Conservation (phyloP, 2,888 invertebrate genomes). For the Drosophila picticornis region DNA sequence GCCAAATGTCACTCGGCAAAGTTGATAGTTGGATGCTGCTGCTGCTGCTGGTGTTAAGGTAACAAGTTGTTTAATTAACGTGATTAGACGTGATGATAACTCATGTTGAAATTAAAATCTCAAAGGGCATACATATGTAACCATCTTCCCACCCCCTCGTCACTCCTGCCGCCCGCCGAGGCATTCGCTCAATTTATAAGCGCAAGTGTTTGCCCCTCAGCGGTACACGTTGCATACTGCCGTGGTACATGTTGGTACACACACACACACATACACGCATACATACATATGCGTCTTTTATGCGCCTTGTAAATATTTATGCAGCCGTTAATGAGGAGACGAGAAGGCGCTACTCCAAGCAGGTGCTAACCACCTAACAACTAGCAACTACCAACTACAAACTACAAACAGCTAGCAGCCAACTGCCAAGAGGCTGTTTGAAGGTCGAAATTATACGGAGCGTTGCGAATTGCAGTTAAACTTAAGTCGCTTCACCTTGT, state of each 20-base stretch:
- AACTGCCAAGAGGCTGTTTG: constrained; percentile 59
- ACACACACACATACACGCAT: not conserved
- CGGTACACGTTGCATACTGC: constrained; percentile 24
- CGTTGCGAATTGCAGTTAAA: constrained; percentile 51
- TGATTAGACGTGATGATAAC: constrained; percentile 75
- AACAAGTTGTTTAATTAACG: constrained; percentile 78
- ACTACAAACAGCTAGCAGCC: constrained; percentile 28
- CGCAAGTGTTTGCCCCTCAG: constrained; percentile 42
- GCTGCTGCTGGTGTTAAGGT: constrained; percentile 57
- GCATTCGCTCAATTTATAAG: constrained; percentile 56
- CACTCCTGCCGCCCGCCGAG: not conserved
- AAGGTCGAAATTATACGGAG: constrained; percentile 54
- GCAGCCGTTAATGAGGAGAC: constrained; percentile 74
- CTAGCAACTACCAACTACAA: constrained; percentile 51
- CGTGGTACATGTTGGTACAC: not conserved
- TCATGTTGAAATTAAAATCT: constrained; percentile 68
- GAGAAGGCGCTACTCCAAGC: constrained; percentile 42
- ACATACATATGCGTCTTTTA: constrained; percentile 40
- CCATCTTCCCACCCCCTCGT: not conserved
- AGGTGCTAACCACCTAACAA: constrained; percentile 50
- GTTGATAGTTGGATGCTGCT: constrained; percentile 19
- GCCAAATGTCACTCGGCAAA: constrained; percentile 31
- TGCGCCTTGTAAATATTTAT: constrained; percentile 80
- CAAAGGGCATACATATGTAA: constrained; percentile 39
- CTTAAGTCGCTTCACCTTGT: constrained; percentile 22